phyloP scores from a whole-genome alignment of 1,140 invertebrate genomes.

The Brachionus sp. region DNA sequence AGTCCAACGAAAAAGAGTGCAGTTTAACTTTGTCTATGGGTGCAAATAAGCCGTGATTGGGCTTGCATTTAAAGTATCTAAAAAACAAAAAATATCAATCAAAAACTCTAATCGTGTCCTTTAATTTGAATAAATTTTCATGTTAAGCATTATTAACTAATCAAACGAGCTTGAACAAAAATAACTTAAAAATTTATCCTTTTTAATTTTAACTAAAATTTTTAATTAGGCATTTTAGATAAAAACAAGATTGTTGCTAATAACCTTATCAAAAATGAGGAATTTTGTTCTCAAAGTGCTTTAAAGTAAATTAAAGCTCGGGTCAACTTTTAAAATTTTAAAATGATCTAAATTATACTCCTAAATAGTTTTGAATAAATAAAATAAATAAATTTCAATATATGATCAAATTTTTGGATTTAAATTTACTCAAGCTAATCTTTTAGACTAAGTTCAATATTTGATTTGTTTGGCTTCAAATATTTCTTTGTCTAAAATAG shows the following conservation, averaged over 20 bases:
- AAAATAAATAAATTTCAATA: background rate
- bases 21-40: slow-evolving; percentile 53
- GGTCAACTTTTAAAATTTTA: background rate
- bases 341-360: background rate
- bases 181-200: background rate
- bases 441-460: background rate
- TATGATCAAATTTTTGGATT: background rate
- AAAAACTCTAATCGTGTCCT: background rate
- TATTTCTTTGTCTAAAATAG: background rate
- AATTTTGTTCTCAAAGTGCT: background rate
- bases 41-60: slow-evolving; percentile 57
- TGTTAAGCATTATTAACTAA: slow-evolving; percentile 17
- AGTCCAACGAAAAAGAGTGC: background rate
- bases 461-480: background rate
- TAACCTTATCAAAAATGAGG: background rate
- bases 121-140: background rate
- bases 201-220: background rate
- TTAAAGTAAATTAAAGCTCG: background rate
- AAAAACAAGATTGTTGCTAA: background rate
- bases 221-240: background rate
- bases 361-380: background rate
- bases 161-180: slow-evolving; percentile 24
- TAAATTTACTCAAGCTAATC: background rate
- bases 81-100: background rate
- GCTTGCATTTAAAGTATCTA: slow-evolving; percentile 54